A percentile compares a stretch with the other conserved stretches of the same genome.
Conservation (phyloP, 2,888 invertebrate genomes). For the Orchestes rusci region DNA sequence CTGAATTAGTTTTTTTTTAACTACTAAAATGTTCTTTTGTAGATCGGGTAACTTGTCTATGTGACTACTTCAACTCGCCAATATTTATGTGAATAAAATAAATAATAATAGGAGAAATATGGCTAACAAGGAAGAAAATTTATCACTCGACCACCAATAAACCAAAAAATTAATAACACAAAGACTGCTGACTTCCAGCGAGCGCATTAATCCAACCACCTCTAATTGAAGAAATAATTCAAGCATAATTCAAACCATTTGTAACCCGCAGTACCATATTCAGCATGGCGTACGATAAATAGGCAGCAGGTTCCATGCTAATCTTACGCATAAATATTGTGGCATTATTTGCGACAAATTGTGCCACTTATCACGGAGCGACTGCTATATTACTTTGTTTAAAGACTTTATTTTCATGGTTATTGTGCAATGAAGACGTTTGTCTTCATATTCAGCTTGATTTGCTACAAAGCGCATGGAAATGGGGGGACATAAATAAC, state of each 20-base stretch:
- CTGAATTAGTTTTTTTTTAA: no score
- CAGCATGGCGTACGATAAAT: slow-evolving; percentile 20
- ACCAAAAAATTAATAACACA: not conserved
- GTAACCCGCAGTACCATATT: slow-evolving; percentile 16
- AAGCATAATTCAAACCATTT: slow-evolving; percentile 20
- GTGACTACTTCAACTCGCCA: no score
- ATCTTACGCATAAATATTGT: slow-evolving; percentile 20
- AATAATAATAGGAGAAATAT: no score
- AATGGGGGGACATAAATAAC: no score
- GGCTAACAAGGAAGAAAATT: no score
- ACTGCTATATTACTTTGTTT: slow-evolving; percentile 14
- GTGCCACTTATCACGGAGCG: slow-evolving; percentile 17
- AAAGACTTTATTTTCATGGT: slow-evolving; percentile 12
- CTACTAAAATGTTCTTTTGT: no score
- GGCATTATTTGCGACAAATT: slow-evolving; percentile 21
- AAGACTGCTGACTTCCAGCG: no score
- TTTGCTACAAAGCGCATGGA: no score
- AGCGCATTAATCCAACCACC: slow-evolving; percentile 16
- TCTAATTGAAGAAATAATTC: slow-evolving; percentile 24
- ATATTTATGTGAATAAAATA: no score
- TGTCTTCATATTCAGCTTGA: no score
- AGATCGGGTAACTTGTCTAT: no score
- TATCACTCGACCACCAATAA: slow-evolving; percentile 1
- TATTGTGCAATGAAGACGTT: not conserved
- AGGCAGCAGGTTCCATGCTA: slow-evolving; percentile 15